A percentile compares a stretch with the other conserved stretches of the same genome.
Evolutionary conservation across 2,113 vertebrate genomes (phyloP).

Genomic region (Terrapene triunguis): DNA sequence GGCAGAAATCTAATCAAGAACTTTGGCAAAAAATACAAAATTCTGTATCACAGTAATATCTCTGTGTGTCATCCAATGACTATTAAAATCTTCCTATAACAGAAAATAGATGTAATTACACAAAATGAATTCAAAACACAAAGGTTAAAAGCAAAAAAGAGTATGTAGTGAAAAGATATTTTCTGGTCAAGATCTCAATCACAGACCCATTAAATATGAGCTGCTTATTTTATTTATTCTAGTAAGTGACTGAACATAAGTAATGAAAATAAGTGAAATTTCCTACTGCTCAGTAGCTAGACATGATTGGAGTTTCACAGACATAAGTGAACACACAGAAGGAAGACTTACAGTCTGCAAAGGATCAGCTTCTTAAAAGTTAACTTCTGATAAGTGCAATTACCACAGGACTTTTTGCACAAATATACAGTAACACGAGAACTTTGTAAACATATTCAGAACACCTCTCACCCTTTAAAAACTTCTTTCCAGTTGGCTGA

Average conservation of each 20-base stretch:
- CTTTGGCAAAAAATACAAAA: background rate
- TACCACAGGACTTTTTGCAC: background rate
- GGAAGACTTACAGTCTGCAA: background rate
- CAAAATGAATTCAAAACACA: conserved; percentile 1
- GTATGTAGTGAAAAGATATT: conserved; percentile 59
- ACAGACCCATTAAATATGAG: background rate
- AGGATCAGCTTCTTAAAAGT: background rate
- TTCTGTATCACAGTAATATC: background rate
- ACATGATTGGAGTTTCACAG: conserved; percentile 51
- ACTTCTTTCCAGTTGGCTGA: background rate
- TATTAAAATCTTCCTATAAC: background rate
- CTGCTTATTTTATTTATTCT: conserved; percentile 52
- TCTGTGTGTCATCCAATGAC: too few relatives aligned
- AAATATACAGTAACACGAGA: background rate
- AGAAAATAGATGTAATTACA: background rate
- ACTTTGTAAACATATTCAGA: background rate
- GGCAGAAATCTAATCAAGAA: background rate
- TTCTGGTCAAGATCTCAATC: conserved; percentile 39
- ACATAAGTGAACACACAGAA: conserved; percentile 44
- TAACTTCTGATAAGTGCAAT: background rate
- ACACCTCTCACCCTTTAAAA: background rate
- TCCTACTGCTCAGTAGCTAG: background rate
- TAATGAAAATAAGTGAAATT: background rate
- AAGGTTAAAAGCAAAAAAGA: conserved; percentile 26
- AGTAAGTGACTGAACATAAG: conserved; percentile 45